Conservation (phyloP, 2,888 invertebrate species). For the Caenorhabditis macrosperma region DNA sequence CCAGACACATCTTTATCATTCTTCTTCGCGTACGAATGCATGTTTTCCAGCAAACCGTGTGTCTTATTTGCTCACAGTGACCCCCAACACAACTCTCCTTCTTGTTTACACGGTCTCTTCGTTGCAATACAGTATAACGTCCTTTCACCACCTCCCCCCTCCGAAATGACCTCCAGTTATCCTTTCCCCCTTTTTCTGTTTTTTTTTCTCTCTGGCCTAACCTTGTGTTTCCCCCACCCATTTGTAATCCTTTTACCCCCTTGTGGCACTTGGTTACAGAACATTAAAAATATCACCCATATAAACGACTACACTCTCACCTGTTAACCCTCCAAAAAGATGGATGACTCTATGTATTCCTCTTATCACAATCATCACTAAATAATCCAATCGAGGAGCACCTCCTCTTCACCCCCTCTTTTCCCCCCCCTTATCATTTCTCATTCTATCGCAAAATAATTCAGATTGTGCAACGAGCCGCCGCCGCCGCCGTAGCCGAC, state of each 20-base stretch:
- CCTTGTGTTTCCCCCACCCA: not conserved
- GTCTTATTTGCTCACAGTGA: conserved; percentile 2
- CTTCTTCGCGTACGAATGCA: not conserved
- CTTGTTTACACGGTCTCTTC: conserved; percentile 30
- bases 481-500: too few relatives aligned
- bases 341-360: conserved; percentile 35
- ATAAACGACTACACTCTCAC: too few relatives aligned
- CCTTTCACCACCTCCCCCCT: conserved; percentile 9
- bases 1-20: not conserved
- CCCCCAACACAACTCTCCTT: not conserved
- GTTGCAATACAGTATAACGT: conserved; percentile 22
- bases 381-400: conserved; percentile 37
- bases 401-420: conserved; percentile 15
- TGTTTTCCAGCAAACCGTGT: not conserved
- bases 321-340: too few relatives aligned
- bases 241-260: not conserved
- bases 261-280: too few relatives aligned
- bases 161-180: conserved; percentile 39
- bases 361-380: not conserved
- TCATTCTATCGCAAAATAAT: conserved; percentile 18
- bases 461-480: conserved; percentile 46
- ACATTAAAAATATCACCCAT: too few relatives aligned
- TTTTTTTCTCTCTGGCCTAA: not conserved
- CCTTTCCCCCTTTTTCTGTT: conserved; percentile 10
- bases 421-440: conserved; percentile 24